A percentile compares a stretch with the other conserved stretches of the same genome.
Evolutionary conservation across 1,140 invertebrate genomes (phyloP).

Genomic region (Lordiphosa mommai): DNA sequence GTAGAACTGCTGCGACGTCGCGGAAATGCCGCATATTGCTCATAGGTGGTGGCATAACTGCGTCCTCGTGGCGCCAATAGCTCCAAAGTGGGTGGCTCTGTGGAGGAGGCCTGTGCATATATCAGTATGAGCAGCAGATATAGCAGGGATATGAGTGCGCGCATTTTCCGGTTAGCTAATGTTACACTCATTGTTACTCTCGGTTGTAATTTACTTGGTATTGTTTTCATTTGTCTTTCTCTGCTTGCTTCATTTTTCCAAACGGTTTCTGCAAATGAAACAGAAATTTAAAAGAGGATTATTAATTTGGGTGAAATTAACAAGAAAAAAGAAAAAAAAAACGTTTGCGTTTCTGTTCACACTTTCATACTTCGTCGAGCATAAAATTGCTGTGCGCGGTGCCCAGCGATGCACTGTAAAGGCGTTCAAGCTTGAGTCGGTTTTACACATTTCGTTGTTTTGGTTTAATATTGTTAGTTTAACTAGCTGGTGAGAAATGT

Average conservation of each 20-base stretch:
- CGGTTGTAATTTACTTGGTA: conserved; percentile 6
- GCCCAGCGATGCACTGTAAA: conserved; percentile 4
- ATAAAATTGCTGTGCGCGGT: conserved; percentile 28
- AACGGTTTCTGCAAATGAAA: neutral
- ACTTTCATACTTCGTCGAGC: conserved; percentile 61
- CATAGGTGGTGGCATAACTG: conserved; percentile 66
- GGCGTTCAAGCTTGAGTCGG: too few relatives aligned
- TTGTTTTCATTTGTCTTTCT: conserved; percentile 31
- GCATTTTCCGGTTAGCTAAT: neutral
- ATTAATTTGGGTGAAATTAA: neutral
- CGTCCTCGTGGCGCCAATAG: conserved; percentile 50
- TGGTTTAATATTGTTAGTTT: too few relatives aligned
- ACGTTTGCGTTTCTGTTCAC: conserved; percentile 1
- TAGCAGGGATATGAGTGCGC: conserved; percentile 13
- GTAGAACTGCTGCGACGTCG: conserved; percentile 65
- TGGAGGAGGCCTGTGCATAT: conserved; percentile 3
- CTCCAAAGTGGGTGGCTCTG: conserved; percentile 19
- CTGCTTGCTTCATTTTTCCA: conserved; percentile 6
- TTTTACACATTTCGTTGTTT: too few relatives aligned
- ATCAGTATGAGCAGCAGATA: conserved; percentile 31
- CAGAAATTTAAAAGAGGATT: neutral
- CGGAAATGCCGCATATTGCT: conserved; percentile 68
- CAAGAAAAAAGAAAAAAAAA: neutral
- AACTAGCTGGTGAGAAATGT: too few relatives aligned
- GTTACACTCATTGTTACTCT: conserved; percentile 3